Evolutionary conservation across 2,113 vertebrate genomes (phyloP), one percentile per base, ranked within the genome.

Genomic region (Leptodactylus fuscus): DNA sequence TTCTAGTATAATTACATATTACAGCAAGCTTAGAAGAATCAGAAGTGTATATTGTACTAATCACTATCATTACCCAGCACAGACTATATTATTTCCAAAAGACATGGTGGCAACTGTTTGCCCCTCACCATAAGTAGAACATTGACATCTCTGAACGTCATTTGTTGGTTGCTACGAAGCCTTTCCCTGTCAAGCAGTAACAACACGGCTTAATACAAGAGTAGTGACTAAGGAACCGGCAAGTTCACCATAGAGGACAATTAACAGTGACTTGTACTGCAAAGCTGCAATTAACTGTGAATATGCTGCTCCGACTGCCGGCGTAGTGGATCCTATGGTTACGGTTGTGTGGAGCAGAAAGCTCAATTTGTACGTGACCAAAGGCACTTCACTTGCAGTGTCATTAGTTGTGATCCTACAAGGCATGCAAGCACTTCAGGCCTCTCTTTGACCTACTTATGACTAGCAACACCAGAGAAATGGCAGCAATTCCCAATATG

Each of bases 1-100:
- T 78, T 74, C n/a, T 32, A 27, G 76, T 20, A 83, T 83, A 74
- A 82, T 73, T 74, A 83, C 38, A 75, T 22, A 83, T 44, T 83
- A 32, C 70, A 48, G 3, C 7, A 34, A 41, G 81, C 29, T 82
- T 82, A 36, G 32, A 48, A 46, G 67, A 34, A 53, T 73, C 48
- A 71, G 15, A 83, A 38, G 49, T n/a, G 65, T 44, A 74, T 74
- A 46, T 44, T 20, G 24, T 27, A 70, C 51, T 83, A 83, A 74
- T 83, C n/a, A 74, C 70, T 75, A 83, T 83, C 1, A 83, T 83
- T 83, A 83, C 15, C 18, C n/a, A 71, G 32, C 36, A 55, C 10
- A 60, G 69, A 75, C 49, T 38, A 41, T 73, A 20, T 58, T 73
- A 83, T 83, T 83, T 55, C n/a, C n/a, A 18, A 22, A 38, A 29